Conservation (phyloP, 2,888 invertebrate genomes). For the Drosophila algonquin region DNA sequence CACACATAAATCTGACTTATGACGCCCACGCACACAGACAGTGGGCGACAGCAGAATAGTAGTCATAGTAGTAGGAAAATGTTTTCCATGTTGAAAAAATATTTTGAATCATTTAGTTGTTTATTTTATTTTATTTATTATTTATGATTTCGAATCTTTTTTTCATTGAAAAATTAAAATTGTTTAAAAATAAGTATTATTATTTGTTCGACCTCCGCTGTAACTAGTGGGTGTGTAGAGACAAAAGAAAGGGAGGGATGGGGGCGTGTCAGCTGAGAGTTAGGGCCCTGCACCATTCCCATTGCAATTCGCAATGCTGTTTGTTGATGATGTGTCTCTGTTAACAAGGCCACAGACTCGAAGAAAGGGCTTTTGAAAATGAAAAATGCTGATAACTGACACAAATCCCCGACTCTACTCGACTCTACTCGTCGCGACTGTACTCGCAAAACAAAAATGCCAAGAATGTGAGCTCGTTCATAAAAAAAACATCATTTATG, state of each 20-base stretch:
- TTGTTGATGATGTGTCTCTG: conserved; percentile 59
- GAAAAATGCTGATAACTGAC: conserved; percentile 75
- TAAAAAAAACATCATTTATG: conserved; percentile 69
- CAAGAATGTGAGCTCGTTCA: conserved; percentile 72
- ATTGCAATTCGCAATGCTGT: conserved; percentile 23
- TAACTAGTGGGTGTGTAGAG: not conserved
- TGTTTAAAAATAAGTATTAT: no score
- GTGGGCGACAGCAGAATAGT: conserved; percentile 1
- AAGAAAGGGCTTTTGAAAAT: conserved; percentile 60
- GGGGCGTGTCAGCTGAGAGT: not conserved
- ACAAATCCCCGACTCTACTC: conserved; percentile 60
- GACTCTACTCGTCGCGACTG: conserved; percentile 15
- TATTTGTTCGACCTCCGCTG: not conserved
- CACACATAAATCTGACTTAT: conserved; percentile 76
- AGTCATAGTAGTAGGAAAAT: not conserved
- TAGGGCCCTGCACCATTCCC: conserved; percentile 3
- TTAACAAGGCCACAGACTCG: conserved; percentile 40
- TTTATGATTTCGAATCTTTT: no score
- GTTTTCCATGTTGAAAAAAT: not conserved
- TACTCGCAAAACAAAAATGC: conserved; percentile 45
- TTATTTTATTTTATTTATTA: no score
- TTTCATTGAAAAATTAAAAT: no score
- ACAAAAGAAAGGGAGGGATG: not conserved
- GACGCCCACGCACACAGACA: conserved; percentile 56
- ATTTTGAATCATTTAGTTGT: no score